These are phyloP conservation scores for Tridacna crocea DNA, from an alignment of 2,888 invertebrate genomes.

Conservation along the genomic window DNA sequence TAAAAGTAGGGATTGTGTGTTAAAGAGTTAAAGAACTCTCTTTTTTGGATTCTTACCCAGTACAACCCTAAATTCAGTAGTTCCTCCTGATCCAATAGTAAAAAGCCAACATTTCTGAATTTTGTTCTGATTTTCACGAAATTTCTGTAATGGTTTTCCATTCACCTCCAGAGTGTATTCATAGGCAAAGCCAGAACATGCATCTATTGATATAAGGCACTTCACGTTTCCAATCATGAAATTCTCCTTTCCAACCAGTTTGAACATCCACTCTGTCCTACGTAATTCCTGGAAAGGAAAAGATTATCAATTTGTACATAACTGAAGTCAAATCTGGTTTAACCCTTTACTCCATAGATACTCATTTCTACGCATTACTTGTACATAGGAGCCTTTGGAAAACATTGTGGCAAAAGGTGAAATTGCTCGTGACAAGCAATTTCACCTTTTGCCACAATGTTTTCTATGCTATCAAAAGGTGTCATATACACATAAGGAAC, in stretches of 20 bases:
- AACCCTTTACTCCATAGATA: background rate
- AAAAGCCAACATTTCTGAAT: constrained; percentile 91
- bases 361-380: too few species aligned
- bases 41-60: background rate
- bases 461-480: too few species aligned
- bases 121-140: constrained; percentile 91
- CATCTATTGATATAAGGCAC: constrained; percentile 87
- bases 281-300: constrained; percentile 88
- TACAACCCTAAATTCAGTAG: background rate
- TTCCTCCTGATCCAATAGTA: background rate
- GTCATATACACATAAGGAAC: too few species aligned
- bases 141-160: constrained; percentile 92
- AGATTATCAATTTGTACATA: background rate
- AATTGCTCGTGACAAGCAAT: too few species aligned
- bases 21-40: background rate
- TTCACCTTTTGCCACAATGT: too few species aligned
- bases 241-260: constrained; percentile 93
- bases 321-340: background rate
- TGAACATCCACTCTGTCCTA: constrained; percentile 95
- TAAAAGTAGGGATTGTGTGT: too few species aligned
- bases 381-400: too few species aligned
- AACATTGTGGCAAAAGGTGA: too few species aligned
- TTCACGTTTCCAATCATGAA: constrained; percentile 88
- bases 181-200: constrained; percentile 90
- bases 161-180: constrained; percentile 92